A percentile compares a stretch with the other conserved stretches of the same genome.
Conservation (phyloP, 2,797 vertebrate genomes). For the Rallus crepitans region DNA sequence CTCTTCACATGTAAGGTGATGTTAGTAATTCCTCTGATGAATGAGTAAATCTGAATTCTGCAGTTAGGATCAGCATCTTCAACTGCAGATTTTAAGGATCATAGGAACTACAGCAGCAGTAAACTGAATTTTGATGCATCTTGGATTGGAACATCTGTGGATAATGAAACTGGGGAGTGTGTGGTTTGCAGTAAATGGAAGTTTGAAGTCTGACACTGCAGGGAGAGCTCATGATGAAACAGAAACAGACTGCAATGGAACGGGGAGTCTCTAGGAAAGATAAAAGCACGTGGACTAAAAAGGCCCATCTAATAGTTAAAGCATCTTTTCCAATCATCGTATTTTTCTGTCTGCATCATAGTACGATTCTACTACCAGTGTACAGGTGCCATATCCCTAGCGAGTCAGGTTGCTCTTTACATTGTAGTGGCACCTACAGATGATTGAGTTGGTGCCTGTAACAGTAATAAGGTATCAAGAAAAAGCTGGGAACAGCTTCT, state of each 20-base stretch:
- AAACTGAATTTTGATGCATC: neutral
- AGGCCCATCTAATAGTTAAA: neutral
- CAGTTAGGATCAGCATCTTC: constrained; percentile 26
- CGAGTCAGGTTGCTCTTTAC: neutral
- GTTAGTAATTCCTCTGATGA: neutral
- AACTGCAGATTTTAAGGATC: neutral
- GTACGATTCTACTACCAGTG: neutral
- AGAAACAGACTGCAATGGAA: neutral
- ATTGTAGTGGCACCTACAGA: neutral
- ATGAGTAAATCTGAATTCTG: neutral
- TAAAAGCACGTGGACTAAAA: neutral
- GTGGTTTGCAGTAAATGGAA: neutral
- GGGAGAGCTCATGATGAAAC: neutral
- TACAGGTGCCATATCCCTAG: neutral
- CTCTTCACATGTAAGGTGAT: neutral
- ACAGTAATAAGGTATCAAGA: neutral
- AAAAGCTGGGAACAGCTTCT: neutral
- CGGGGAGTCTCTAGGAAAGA: neutral
- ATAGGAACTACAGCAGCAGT: neutral
- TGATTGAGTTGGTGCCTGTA: neutral
- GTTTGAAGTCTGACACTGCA: neutral
- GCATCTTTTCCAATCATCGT: neutral
- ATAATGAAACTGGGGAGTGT: neutral
- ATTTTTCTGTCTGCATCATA: neutral
- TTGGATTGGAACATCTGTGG: neutral